Evolutionary conservation across 2,797 vertebrate species (phyloP).

Genomic region (Ceryle rudis): DNA sequence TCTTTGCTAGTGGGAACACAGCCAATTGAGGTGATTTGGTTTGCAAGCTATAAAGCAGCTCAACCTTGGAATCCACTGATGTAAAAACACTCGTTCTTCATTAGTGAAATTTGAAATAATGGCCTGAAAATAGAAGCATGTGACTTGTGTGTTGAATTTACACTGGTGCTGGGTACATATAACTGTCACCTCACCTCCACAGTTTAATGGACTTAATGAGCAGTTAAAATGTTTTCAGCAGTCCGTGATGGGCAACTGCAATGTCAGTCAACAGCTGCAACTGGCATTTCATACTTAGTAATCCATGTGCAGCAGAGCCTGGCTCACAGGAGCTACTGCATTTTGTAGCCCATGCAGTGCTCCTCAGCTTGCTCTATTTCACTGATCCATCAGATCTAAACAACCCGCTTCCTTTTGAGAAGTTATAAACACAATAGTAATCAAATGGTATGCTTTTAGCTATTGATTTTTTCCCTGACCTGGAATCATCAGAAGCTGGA

Average conservation of each 20-base stretch:
- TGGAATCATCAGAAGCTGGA: not conserved
- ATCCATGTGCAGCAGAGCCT: not conserved
- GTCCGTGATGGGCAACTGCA: not conserved
- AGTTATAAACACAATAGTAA: not conserved
- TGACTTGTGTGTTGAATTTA: slow-evolving; percentile 36
- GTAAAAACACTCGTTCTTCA: slow-evolving; percentile 38
- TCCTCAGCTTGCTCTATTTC: not conserved
- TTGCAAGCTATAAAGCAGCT: slow-evolving; percentile 43
- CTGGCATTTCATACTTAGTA: not conserved
- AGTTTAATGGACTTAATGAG: slow-evolving; percentile 35
- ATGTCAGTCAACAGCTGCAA: slow-evolving; percentile 22
- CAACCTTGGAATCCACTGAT: slow-evolving; percentile 15
- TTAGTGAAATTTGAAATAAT: slow-evolving; percentile 61
- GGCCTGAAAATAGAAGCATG: slow-evolving; percentile 39
- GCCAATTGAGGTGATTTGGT: slow-evolving; percentile 42
- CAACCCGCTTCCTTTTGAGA: not conserved
- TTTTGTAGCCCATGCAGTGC: not conserved
- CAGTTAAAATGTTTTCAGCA: slow-evolving; percentile 21
- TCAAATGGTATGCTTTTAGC: not conserved
- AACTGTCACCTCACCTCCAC: not conserved
- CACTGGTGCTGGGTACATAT: not conserved
- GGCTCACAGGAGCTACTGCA: not conserved
- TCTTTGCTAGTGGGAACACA: slow-evolving; percentile 36
- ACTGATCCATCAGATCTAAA: not conserved
- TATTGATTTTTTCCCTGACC: not conserved